These are phyloP conservation scores for Dicyrtomina minuta DNA, from an alignment of 2,888 invertebrate genomes.

Conservation along the genomic window DNA sequence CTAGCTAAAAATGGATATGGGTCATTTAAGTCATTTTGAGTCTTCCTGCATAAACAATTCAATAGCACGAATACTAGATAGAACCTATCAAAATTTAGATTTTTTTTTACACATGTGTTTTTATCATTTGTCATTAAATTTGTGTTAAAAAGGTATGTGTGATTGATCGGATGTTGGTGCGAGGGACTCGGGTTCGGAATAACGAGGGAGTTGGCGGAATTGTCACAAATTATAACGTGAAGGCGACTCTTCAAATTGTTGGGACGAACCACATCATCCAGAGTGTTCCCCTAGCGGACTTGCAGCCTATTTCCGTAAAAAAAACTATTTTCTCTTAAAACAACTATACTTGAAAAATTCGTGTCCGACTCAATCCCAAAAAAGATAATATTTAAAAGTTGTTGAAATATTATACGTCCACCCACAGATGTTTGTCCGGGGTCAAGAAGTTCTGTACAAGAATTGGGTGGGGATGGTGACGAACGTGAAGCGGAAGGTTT, in stretches of 20 bases:
- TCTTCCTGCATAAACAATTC: too few relatives aligned
- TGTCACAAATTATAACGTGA: conserved; percentile 72
- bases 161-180: conserved; percentile 85
- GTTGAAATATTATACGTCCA: too few relatives aligned
- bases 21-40: too few relatives aligned
- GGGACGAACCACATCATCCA: conserved; percentile 85
- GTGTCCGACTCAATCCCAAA: background rate
- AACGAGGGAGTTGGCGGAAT: conserved; percentile 35
- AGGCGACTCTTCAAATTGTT: conserved; percentile 79
- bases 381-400: too few relatives aligned
- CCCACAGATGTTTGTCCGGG: conserved; percentile 47
- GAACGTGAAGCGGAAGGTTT: conserved; percentile 39
- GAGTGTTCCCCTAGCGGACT: conserved; percentile 74
- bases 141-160: conserved; percentile 69
- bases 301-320: conserved; percentile 68
- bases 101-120: background rate
- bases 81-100: background rate
- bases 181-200: conserved; percentile 78
- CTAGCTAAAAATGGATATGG: too few relatives aligned
- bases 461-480: conserved; percentile 49
- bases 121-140: conserved; percentile 5
- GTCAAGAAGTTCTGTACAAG: conserved; percentile 43
- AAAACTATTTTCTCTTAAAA: conserved; percentile 41
- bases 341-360: too few relatives aligned
- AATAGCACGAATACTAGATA: too few relatives aligned